Conservation (phyloP, 2,113 vertebrate genomes). For the Brachirus orientalis region DNA sequence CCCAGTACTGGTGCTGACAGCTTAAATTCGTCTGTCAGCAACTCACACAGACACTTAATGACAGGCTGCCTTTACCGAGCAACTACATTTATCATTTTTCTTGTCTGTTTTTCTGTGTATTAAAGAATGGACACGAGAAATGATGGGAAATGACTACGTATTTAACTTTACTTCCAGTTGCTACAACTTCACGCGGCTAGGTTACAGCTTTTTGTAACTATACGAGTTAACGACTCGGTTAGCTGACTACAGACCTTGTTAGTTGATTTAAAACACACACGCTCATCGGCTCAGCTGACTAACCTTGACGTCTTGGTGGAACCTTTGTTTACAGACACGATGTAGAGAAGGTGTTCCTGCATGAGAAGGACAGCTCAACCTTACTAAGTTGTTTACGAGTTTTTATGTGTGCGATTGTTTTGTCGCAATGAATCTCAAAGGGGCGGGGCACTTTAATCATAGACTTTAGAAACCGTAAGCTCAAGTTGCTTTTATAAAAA, state of each 20-base stretch:
- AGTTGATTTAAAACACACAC: not conserved
- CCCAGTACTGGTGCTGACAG: no score
- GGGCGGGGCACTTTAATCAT: no score
- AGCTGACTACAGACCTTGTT: slow-evolving; percentile 1
- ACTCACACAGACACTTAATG: no score
- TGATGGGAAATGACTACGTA: not conserved
- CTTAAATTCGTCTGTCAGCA: no score
- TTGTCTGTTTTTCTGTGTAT: no score
- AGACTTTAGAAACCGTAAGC: no score
- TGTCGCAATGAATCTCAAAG: accelerated
- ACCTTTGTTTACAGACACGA: not conserved
- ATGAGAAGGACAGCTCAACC: slow-evolving; percentile 19
- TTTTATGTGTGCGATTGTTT: not conserved
- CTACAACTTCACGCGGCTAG: slow-evolving; percentile 33
- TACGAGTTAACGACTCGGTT: not conserved
- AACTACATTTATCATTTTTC: no score
- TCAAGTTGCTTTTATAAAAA: no score
- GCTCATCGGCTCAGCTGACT: not conserved
- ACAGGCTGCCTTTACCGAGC: no score
- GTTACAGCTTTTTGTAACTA: not conserved
- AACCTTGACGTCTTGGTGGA: slow-evolving; percentile 19
- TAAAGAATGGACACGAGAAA: no score
- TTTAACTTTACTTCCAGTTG: not conserved
- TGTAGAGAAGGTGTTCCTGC: not conserved
- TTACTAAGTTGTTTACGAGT: slow-evolving; percentile 8